phyloP scores from a whole-genome alignment of 2,888 invertebrate species.

The Apodemia zela region DNA sequence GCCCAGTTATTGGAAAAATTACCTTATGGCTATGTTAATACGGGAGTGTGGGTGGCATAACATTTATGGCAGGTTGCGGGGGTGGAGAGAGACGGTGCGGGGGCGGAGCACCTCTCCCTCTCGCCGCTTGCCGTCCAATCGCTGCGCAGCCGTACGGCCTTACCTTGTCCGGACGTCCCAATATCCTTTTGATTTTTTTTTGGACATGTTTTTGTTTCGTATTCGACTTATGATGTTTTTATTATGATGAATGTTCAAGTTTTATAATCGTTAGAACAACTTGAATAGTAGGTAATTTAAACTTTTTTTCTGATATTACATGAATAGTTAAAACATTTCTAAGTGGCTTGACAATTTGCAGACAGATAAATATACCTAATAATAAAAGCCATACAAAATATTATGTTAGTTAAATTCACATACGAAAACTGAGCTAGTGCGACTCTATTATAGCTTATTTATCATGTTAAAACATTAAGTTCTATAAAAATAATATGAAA shows the following conservation, averaged over 20 bases:
- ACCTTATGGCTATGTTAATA: conserved; percentile 43
- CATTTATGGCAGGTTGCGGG: conserved; percentile 66
- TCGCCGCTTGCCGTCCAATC: conserved; percentile 67
- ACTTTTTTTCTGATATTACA: too few relatives aligned
- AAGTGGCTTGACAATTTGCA: neutral
- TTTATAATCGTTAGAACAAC: conserved; percentile 27
- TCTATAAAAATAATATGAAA: too few relatives aligned
- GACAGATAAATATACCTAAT: neutral
- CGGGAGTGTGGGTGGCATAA: conserved; percentile 47
- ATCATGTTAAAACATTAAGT: too few relatives aligned
- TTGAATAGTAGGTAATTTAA: neutral
- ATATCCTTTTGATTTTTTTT: conserved; percentile 54
- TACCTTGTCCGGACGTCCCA: conserved; percentile 75
- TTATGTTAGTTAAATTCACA: too few relatives aligned
- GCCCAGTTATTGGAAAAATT: conserved; percentile 38
- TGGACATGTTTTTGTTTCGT: conserved; percentile 43
- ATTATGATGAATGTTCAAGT: conserved; percentile 30
- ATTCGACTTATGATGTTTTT: conserved; percentile 27
- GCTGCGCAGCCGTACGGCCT: conserved; percentile 58
- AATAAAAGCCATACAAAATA: too few relatives aligned
- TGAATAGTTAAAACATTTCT: too few relatives aligned
- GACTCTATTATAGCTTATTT: too few relatives aligned
- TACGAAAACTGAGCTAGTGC: too few relatives aligned
- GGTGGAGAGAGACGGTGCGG: conserved; percentile 60
- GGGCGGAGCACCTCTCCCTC: conserved; percentile 66